Evolutionary conservation across 2,797 vertebrate genomes (phyloP).

Genomic region (Atherinosoma microstoma): DNA sequence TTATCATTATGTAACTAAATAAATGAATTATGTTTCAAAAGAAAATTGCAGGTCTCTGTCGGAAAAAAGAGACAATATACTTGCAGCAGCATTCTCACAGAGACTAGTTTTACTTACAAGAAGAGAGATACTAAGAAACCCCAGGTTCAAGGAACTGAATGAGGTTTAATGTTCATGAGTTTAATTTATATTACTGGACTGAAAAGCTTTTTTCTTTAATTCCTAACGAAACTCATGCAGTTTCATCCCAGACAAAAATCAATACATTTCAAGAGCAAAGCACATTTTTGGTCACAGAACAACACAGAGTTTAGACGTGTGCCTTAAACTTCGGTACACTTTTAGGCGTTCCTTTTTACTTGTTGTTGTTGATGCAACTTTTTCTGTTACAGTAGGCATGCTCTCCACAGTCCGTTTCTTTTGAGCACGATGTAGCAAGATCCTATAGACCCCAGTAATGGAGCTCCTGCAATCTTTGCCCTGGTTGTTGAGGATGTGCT

Average conservation of each 20-base stretch:
- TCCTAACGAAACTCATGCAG: slow-evolving; percentile 59
- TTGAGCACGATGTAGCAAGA: slow-evolving; percentile 92
- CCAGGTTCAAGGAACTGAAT: slow-evolving; percentile 52
- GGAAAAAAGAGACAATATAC: slow-evolving; percentile 33
- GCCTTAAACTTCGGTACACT: slow-evolving; percentile 86
- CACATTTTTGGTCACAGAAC: slow-evolving; percentile 85
- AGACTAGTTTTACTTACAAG: slow-evolving; percentile 65
- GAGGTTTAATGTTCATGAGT: slow-evolving; percentile 25
- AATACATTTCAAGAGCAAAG: slow-evolving; percentile 16
- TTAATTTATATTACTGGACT: slow-evolving; percentile 48
- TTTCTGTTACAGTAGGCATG: slow-evolving; percentile 81
- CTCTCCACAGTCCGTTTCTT: slow-evolving; percentile 87
- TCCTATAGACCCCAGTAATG: slow-evolving; percentile 93
- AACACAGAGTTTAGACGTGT: slow-evolving; percentile 96
- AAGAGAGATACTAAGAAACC: slow-evolving; percentile 60
- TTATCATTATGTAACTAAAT: slow-evolving; percentile 23
- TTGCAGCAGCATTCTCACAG: slow-evolving; percentile 67
- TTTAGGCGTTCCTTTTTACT: slow-evolving; percentile 84
- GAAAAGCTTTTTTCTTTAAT: slow-evolving; percentile 47
- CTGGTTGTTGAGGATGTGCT: slow-evolving; percentile 92
- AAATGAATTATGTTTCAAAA: slow-evolving; percentile 24
- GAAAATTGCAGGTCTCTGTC: slow-evolving; percentile 24
- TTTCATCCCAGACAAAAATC: slow-evolving; percentile 27
- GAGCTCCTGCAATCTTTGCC: slow-evolving; percentile 91
- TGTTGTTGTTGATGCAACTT: slow-evolving; percentile 59